Conservation (phyloP, 2,797 vertebrate genomes). For the Sebastes goodei region DNA sequence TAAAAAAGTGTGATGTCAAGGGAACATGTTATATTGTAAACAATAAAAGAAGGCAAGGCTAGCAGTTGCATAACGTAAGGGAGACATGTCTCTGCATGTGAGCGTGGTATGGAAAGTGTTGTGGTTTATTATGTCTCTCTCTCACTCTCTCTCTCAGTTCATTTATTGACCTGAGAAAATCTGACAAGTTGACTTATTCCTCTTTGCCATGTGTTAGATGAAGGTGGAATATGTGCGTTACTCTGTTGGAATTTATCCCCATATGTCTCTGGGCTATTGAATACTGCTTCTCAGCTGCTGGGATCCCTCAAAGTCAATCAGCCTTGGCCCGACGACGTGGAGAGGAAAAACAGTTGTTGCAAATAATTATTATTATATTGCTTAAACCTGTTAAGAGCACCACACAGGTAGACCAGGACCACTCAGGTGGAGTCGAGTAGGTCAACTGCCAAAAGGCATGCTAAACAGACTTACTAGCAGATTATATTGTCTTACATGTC, state of each 20-base stretch:
- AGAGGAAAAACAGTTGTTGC: not conserved
- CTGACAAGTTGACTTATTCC: conserved; percentile 48
- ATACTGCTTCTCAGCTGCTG: conserved; percentile 36
- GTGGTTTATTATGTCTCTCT: conserved; percentile 33
- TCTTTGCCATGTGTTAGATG: conserved; percentile 60
- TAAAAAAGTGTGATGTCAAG: not conserved
- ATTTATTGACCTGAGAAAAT: conserved; percentile 51
- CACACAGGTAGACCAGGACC: conserved; percentile 1
- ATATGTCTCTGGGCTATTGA: conserved; percentile 35
- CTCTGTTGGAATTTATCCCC: conserved; percentile 59
- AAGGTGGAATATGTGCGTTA: conserved; percentile 69
- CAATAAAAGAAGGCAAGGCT: conserved; percentile 38
- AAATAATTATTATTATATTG: conserved; percentile 45
- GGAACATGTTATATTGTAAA: conserved; percentile 22
- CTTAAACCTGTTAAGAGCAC: not conserved
- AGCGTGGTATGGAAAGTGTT: conserved; percentile 51
- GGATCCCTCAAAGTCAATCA: conserved; percentile 37
- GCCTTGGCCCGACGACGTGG: not conserved
- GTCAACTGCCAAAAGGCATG: not conserved
- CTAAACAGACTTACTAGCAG: not conserved
- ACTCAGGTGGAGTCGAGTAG: not conserved
- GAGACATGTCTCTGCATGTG: conserved; percentile 37
- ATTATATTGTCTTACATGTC: not conserved
- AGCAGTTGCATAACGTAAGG: conserved; percentile 53
- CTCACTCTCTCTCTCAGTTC: conserved; percentile 23